Percentiles rank a stretch among this genome's conserved stretches.
phyloP scores from a whole-genome alignment of 2,797 vertebrate species.

The Enteromius unitaeniatus region DNA sequence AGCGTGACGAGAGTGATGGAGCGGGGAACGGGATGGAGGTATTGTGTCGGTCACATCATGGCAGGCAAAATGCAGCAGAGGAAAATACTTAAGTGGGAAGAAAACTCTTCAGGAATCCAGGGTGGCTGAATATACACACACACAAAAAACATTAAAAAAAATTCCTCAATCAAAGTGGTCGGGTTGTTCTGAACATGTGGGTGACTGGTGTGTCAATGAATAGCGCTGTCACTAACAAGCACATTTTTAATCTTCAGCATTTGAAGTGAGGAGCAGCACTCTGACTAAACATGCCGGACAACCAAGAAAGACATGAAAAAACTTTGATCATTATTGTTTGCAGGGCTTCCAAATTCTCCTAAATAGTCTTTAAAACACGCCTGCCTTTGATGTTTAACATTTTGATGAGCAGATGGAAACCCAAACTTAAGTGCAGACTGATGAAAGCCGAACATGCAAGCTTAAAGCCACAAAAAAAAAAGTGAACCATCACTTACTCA shows the following conservation, averaged over 20 bases:
- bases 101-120: conserved; percentile 45
- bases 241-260: conserved; percentile 49
- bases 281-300: conserved; percentile 48
- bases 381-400: conserved; percentile 61
- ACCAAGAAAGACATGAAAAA: conserved; percentile 52
- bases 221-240: conserved; percentile 52
- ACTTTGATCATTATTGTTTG: conserved; percentile 66
- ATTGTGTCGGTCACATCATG: conserved; percentile 48
- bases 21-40: conserved; percentile 17
- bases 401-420: conserved; percentile 64
- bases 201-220: conserved; percentile 37
- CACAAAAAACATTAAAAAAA: conserved; percentile 50
- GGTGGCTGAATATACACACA: neutral
- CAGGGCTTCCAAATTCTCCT: conserved; percentile 58
- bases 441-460: conserved; percentile 62
- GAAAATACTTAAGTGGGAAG: conserved; percentile 28
- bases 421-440: conserved; percentile 54
- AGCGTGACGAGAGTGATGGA: conserved; percentile 32
- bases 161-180: conserved; percentile 50
- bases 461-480: conserved; percentile 46
- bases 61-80: conserved; percentile 10
- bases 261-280: conserved; percentile 39
- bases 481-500: neutral
- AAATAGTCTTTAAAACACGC: conserved; percentile 60
- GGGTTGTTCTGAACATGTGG: conserved; percentile 48